Percentiles rank a stretch among this genome's conserved stretches.
Evolutionary conservation across 2,888 invertebrate species (phyloP).

Genomic region (Oasisia sp.): DNA sequence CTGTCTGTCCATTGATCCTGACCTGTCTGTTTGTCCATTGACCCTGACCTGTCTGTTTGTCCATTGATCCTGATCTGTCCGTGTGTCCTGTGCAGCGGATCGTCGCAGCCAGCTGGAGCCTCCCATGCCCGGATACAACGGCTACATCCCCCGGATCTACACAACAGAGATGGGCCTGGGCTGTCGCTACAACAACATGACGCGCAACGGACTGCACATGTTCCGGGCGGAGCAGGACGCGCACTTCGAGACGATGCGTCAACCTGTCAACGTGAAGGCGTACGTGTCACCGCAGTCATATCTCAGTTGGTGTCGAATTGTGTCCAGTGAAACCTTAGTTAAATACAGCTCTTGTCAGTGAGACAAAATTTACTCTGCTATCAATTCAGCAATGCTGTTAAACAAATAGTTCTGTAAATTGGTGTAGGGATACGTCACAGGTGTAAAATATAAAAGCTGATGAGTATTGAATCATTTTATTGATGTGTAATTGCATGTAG

Average conservation of each 20-base stretch:
- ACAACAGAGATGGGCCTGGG: slow-evolving; percentile 64
- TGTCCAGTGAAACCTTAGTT: background rate
- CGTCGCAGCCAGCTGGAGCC: slow-evolving; percentile 57
- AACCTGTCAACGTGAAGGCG: slow-evolving; percentile 34
- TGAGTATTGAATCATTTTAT: too few species aligned
- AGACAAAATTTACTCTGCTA: too few species aligned
- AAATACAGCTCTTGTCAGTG: too few species aligned
- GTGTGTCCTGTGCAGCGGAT: slow-evolving; percentile 36
- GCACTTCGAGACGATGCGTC: slow-evolving; percentile 7
- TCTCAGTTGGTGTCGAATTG: background rate
- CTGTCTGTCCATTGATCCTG: background rate
- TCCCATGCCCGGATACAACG: slow-evolving; percentile 65
- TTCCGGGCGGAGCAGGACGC: slow-evolving; percentile 55
- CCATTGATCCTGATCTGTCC: background rate
- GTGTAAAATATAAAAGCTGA: too few species aligned
- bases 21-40: background rate
- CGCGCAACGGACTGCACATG: slow-evolving; percentile 57
- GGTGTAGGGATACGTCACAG: too few species aligned
- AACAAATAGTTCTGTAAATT: too few species aligned
- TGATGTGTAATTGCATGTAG: too few species aligned
- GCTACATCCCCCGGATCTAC: slow-evolving; percentile 62
- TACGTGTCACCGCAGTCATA: background rate
- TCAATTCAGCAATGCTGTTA: too few species aligned
- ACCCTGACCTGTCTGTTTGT: background rate
- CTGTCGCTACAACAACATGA: slow-evolving; percentile 57